A percentile compares a stretch with the other conserved stretches of the same genome.
phyloP scores from a whole-genome alignment of 2,888 invertebrate genomes.

The Megastigmus dorsalis region DNA sequence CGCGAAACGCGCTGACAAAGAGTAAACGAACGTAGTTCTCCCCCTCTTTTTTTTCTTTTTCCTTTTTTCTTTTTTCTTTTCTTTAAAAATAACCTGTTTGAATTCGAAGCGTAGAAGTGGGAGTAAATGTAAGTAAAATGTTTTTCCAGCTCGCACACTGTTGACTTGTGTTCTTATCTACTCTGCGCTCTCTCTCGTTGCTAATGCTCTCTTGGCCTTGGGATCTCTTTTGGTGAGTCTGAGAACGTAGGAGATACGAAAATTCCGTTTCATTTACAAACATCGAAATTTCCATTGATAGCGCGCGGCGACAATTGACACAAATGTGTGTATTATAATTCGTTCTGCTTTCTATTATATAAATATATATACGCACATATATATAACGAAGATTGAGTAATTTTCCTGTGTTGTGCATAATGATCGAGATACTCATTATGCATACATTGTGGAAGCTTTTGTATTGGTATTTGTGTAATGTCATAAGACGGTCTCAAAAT shows the following conservation, averaged over 20 bases:
- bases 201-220: conserved; percentile 67
- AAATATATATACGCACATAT: no score
- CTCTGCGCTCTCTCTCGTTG: conserved; percentile 62
- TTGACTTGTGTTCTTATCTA: conserved; percentile 65
- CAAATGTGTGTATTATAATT: no score
- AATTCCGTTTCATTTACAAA: conserved; percentile 16
- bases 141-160: conserved; percentile 63
- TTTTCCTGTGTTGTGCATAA: no score
- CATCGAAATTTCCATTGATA: conserved; percentile 31
- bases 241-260: conserved; percentile 9
- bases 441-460: no score
- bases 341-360: no score
- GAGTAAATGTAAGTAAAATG: conserved; percentile 33
- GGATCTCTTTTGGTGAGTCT: conserved; percentile 68
- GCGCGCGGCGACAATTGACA: no score
- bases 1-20: not conserved
- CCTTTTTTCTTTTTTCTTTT: no score
- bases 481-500: no score
- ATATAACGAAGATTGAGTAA: no score
- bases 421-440: no score
- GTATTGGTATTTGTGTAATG: no score
- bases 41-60: no score
- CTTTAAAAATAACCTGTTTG: conserved; percentile 38
- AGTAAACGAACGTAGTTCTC: not conserved
- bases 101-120: not conserved